Conservation (phyloP, 2,888 invertebrate species). For the Prosopocoilus inquinatus region DNA sequence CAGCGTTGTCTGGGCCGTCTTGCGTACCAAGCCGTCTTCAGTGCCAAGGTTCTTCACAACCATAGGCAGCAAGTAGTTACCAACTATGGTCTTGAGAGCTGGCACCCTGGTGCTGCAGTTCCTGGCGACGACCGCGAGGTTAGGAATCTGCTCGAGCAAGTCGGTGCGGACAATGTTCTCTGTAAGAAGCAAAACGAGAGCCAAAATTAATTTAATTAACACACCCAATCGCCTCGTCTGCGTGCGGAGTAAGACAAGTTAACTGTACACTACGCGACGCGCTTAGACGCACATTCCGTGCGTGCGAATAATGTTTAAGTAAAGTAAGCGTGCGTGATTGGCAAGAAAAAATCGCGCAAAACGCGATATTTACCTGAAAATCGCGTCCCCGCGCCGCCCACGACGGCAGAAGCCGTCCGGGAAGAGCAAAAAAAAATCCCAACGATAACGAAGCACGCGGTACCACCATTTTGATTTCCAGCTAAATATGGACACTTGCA, state of each 20-base stretch:
- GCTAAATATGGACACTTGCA: slow-evolving; percentile 45
- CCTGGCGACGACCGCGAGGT: slow-evolving; percentile 61
- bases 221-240: neutral
- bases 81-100: slow-evolving; percentile 54
- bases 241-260: too few species aligned
- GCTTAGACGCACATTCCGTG: slow-evolving; percentile 11
- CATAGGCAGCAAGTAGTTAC: slow-evolving; percentile 61
- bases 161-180: slow-evolving; percentile 61
- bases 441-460: slow-evolving; percentile 44
- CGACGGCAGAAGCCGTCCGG: neutral
- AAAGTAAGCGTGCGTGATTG: neutral
- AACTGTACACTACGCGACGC: slow-evolving; percentile 9
- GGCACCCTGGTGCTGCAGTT: slow-evolving; percentile 51
- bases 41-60: slow-evolving; percentile 62
- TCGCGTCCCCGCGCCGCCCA: neutral
- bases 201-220: neutral
- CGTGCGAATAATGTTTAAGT: neutral
- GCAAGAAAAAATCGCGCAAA: neutral
- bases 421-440: slow-evolving; percentile 17
- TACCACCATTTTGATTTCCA: slow-evolving; percentile 51
- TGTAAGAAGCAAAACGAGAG: slow-evolving; percentile 47
- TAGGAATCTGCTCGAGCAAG: slow-evolving; percentile 66
- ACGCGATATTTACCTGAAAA: slow-evolving; percentile 3
- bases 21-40: slow-evolving; percentile 60
- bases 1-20: slow-evolving; percentile 63